Percentiles rank a stretch among this genome's conserved stretches.
phyloP scores from a whole-genome alignment of 2,888 invertebrate species.

The Altica lythri region DNA sequence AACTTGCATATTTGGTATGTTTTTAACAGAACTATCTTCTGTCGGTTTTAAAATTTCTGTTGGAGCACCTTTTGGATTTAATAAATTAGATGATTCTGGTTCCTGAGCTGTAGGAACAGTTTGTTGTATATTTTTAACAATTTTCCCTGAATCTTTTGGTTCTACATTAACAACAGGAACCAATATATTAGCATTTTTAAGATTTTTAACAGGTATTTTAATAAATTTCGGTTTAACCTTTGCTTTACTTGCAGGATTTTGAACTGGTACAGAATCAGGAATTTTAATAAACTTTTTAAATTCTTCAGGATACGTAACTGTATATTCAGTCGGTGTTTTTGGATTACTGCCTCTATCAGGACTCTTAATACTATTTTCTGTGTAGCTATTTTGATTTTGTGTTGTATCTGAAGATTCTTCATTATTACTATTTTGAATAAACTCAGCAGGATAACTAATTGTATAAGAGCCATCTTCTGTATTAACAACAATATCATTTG shows the following conservation, averaged over 20 bases:
- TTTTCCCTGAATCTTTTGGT: neutral
- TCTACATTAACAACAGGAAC: neutral
- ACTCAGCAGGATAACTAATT: conserved; percentile 21
- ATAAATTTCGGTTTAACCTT: conserved; percentile 10
- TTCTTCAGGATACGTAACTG: too few species aligned
- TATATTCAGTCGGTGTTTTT: too few species aligned
- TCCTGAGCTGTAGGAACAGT: too few species aligned
- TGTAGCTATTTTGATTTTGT: too few species aligned
- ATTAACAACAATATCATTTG: too few species aligned
- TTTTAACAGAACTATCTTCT: too few species aligned
- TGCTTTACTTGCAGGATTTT: neutral
- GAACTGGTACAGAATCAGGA: too few species aligned
- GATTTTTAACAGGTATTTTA: conserved; percentile 12
- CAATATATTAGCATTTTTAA: too few species aligned
- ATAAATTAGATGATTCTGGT: neutral
- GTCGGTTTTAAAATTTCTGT: conserved; percentile 10
- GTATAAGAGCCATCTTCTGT: conserved; percentile 15
- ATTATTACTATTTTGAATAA: neutral
- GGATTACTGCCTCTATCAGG: too few species aligned
- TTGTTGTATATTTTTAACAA: conserved; percentile 1
- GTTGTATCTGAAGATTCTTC: neutral
- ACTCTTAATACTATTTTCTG: too few species aligned
- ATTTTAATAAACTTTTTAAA: too few species aligned
- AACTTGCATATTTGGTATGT: too few species aligned
- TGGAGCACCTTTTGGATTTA: conserved; percentile 11